Percentiles rank a stretch among this genome's conserved stretches.
Evolutionary conservation across 2,888 invertebrate species (phyloP).

Genomic region (Epinotia ramella): DNA sequence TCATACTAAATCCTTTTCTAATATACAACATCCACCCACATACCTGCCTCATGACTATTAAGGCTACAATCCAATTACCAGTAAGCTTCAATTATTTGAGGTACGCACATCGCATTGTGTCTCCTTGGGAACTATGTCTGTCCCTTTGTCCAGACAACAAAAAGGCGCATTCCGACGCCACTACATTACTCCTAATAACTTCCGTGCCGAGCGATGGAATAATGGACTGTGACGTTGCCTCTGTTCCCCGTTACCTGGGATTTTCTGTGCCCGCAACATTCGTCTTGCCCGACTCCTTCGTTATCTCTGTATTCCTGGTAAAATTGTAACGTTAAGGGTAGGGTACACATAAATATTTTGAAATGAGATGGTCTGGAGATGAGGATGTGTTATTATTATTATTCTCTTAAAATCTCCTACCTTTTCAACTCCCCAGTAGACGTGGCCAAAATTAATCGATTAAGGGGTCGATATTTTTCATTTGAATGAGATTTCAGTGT

Average conservation of each 20-base stretch:
- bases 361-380: neutral
- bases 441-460: neutral
- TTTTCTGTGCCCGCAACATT: slow-evolving; percentile 46
- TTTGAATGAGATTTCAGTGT: too few species aligned
- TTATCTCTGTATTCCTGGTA: slow-evolving; percentile 15
- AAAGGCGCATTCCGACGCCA: slow-evolving; percentile 63
- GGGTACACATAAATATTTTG: neutral
- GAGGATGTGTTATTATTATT: neutral
- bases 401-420: neutral
- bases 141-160: slow-evolving; percentile 69
- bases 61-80: slow-evolving; percentile 24
- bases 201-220: slow-evolving; percentile 65
- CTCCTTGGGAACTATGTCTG: slow-evolving; percentile 64
- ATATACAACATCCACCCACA: neutral
- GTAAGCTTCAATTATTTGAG: slow-evolving; percentile 25
- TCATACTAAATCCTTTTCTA: neutral
- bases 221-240: slow-evolving; percentile 65
- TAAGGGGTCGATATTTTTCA: neutral
- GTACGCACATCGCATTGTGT: slow-evolving; percentile 54
- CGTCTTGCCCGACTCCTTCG: slow-evolving; percentile 27
- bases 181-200: slow-evolving; percentile 76
- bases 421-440: neutral
- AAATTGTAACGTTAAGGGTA: slow-evolving; percentile 4
- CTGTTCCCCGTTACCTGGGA: slow-evolving; percentile 60
- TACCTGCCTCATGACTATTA: neutral